These are phyloP conservation scores for Rhopalosiphum nymphaeae DNA, from an alignment of 2,888 invertebrate species.

Conservation along the genomic window DNA sequence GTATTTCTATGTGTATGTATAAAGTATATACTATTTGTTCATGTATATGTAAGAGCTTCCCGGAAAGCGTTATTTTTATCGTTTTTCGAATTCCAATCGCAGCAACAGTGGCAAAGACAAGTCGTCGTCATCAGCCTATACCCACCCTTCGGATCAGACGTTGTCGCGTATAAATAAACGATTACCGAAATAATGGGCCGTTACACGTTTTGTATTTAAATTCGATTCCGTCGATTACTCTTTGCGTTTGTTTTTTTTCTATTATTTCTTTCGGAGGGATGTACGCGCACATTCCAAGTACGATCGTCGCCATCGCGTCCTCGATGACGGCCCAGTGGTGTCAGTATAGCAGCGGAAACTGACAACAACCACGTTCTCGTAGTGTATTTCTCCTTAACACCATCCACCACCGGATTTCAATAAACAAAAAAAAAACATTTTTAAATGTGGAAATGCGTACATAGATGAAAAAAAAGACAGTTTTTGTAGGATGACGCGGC, in stretches of 20 bases:
- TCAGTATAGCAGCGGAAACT: neutral
- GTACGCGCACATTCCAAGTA: conserved; percentile 5
- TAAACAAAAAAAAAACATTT: neutral
- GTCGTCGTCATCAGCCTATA: neutral
- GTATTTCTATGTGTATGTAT: neutral
- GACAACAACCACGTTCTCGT: neutral
- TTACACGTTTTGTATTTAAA: conserved; percentile 63
- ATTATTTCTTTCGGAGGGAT: neutral
- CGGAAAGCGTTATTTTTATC: conserved; percentile 16
- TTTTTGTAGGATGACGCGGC: neutral
- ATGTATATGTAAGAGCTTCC: neutral
- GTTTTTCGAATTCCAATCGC: conserved; percentile 36
- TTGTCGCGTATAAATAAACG: conserved; percentile 60
- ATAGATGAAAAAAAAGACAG: neutral
- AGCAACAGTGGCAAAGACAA: neutral
- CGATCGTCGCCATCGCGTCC: neutral
- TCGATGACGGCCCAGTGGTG: neutral
- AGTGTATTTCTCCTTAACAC: neutral
- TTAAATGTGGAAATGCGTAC: neutral
- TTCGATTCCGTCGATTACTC: conserved; percentile 61
- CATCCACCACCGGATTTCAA: neutral
- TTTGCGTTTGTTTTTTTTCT: conserved; percentile 25
- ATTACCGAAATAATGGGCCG: conserved; percentile 55
- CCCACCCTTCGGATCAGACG: neutral
- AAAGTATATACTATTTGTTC: neutral